These are phyloP conservation scores for Phyllotreta striolata DNA, from an alignment of 2,888 invertebrate species.

Conservation along the genomic window DNA sequence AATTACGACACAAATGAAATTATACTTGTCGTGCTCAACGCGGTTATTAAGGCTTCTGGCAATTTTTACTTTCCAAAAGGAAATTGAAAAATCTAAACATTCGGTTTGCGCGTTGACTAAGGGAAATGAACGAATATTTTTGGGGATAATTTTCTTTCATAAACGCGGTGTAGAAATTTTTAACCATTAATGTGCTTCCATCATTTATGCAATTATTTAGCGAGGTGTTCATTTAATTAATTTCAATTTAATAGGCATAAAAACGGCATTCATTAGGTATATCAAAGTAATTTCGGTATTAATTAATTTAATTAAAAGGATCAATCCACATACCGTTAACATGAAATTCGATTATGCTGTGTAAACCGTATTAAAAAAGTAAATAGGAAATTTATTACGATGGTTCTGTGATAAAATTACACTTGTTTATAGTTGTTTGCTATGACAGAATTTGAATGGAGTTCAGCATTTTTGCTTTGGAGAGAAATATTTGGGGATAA, in stretches of 20 bases:
- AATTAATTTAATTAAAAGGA: too few species aligned
- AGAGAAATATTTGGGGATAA: constrained; percentile 18
- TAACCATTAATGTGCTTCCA: not conserved
- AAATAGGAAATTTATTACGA: too few species aligned
- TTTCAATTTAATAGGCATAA: too few species aligned
- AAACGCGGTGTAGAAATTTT: not conserved
- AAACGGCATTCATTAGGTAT: too few species aligned
- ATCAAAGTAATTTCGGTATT: too few species aligned
- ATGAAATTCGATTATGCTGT: too few species aligned
- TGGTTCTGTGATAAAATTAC: constrained; percentile 6
- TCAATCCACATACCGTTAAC: too few species aligned
- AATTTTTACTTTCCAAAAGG: constrained; percentile 20
- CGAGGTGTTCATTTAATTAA: too few species aligned
- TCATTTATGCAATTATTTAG: too few species aligned
- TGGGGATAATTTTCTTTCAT: constrained; percentile 4
- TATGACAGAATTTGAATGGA: constrained; percentile 10
- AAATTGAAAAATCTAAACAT: constrained; percentile 22
- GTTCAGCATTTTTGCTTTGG: constrained; percentile 19
- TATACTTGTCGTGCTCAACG: constrained; percentile 20
- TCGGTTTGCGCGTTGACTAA: not conserved
- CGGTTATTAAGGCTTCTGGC: constrained; percentile 23
- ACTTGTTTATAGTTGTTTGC: constrained; percentile 21
- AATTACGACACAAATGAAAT: constrained; percentile 33
- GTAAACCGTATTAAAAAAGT: too few species aligned
- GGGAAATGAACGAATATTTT: constrained; percentile 1